A percentile compares a stretch with the other conserved stretches of the same genome.
phyloP scores from a whole-genome alignment of 2,888 invertebrate species.

The Callyntrura guangdongensis region DNA sequence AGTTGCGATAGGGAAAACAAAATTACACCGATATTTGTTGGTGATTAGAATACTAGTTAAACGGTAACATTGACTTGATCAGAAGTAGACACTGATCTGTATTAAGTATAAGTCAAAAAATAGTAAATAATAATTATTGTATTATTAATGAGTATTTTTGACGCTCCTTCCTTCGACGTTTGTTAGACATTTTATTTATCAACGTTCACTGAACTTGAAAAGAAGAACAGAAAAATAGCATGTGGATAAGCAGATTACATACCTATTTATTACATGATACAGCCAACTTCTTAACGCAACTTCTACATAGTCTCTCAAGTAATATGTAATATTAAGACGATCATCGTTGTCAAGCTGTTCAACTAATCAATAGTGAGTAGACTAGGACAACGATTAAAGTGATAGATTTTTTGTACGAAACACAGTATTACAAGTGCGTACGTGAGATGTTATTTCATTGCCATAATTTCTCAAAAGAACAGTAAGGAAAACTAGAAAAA shows the following conservation, averaged over 20 bases:
- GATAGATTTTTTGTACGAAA: conserved; percentile 14
- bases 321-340: background rate
- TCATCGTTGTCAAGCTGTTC: background rate
- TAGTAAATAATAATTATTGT: background rate
- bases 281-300: background rate
- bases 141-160: too few relatives aligned
- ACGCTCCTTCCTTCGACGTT: too few relatives aligned
- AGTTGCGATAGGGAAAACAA: background rate
- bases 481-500: background rate
- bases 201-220: background rate
- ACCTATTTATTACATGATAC: background rate
- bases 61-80: background rate
- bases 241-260: background rate
- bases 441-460: background rate
- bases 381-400: background rate
- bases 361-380: background rate
- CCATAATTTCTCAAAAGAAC: background rate
- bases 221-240: background rate
- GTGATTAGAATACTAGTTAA: background rate
- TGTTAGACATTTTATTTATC: too few relatives aligned
- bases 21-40: background rate
- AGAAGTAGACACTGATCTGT: background rate
- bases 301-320: background rate
- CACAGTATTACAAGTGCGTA: background rate
- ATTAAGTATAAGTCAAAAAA: background rate